phyloP scores from a whole-genome alignment of 2,888 invertebrate genomes.

The Congeria kusceri region DNA sequence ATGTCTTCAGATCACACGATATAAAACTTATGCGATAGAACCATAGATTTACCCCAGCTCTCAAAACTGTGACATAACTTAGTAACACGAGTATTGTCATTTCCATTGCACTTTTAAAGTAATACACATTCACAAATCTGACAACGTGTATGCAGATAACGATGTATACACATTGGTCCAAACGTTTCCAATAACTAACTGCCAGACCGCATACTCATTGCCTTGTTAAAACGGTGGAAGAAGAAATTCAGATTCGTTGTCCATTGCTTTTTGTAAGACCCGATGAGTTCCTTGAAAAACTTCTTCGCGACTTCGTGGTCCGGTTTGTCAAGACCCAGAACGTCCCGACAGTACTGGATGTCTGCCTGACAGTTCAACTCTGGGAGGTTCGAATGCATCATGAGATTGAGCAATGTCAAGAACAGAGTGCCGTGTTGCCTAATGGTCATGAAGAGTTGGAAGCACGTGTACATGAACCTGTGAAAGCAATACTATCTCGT shows the following conservation, averaged over 20 bases:
- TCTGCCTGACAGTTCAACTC: conserved; percentile 44
- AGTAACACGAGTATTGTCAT: too few species aligned
- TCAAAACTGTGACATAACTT: too few species aligned
- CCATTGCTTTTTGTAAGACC: conserved; percentile 45
- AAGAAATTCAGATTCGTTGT: conserved; percentile 56
- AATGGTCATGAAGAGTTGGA: conserved; percentile 53
- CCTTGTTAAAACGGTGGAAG: conserved; percentile 46
- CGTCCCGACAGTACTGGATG: conserved; percentile 44
- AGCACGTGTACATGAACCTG: conserved; percentile 54
- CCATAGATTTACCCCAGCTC: too few species aligned
- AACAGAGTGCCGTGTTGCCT: conserved; percentile 45
- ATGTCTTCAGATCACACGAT: too few species aligned
- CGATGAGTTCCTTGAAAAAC: conserved; percentile 38
- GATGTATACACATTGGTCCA: too few species aligned
- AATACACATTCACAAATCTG: too few species aligned
- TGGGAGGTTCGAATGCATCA: conserved; percentile 56
- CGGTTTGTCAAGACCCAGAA: conserved; percentile 46
- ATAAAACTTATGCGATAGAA: too few species aligned
- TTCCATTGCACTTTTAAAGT: too few species aligned
- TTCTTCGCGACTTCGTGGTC: conserved; percentile 48
- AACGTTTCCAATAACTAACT: not conserved
- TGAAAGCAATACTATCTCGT: conserved; percentile 12
- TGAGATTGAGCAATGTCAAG: conserved; percentile 50
- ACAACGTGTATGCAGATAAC: too few species aligned
- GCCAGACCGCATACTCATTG: not conserved